These are phyloP conservation scores for Pipistrellus pygmaeus DNA, from an alignment of 2,797 vertebrate species.

Conservation along the genomic window DNA sequence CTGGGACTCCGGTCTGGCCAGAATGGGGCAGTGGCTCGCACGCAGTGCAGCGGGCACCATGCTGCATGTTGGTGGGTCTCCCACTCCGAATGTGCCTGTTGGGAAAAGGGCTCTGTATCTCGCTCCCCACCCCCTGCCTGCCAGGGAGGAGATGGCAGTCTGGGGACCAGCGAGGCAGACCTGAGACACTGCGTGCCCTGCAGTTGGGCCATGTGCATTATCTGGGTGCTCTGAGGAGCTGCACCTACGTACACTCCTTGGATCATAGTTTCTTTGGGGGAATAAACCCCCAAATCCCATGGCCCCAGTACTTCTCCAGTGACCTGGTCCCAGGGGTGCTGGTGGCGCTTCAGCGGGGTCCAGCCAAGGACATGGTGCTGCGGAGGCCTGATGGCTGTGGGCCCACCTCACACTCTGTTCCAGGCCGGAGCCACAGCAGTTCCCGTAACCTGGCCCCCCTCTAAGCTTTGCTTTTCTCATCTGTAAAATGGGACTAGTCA, in stretches of 20 bases:
- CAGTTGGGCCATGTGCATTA: neutral
- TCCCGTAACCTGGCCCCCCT: fast-evolving
- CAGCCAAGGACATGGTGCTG: neutral
- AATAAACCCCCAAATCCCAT: neutral
- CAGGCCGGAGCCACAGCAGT: fast-evolving
- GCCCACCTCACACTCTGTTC: neutral
- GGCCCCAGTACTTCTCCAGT: neutral
- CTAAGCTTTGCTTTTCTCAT: neutral
- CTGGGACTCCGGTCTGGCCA: neutral
- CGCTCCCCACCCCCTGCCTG: neutral
- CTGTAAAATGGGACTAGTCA: neutral
- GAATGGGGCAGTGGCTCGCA: neutral
- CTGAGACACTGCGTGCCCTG: neutral
- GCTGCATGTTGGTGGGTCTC: neutral
- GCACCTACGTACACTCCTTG: too few species aligned
- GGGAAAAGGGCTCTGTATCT: neutral
- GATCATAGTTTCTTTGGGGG: neutral
- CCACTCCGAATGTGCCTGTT: neutral
- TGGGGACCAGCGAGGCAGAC: neutral
- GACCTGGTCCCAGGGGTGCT: neutral
- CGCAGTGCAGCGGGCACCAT: neutral
- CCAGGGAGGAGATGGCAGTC: neutral
- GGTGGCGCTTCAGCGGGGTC: neutral
- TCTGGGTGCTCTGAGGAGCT: neutral
- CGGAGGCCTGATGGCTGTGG: neutral